These are phyloP conservation scores for Lepeophtheirus nordmannii DNA, from an alignment of 2,888 invertebrate species.

Conservation along the genomic window DNA sequence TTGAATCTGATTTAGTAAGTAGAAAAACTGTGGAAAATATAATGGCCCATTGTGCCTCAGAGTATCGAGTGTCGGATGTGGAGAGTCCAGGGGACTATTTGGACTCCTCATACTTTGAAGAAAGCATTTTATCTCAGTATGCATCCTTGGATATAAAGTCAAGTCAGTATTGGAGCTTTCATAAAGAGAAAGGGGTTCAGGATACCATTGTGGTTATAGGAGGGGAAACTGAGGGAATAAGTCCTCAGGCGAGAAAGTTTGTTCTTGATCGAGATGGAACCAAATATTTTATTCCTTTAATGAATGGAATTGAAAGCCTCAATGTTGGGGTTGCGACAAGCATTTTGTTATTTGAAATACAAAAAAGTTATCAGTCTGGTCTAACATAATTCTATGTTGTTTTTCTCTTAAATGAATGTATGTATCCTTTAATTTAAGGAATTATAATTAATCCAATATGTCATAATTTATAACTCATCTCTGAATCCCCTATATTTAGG, in stretches of 20 bases:
- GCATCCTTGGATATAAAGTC: slow-evolving; percentile 28
- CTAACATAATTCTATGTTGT: too few species aligned
- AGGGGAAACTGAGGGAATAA: slow-evolving; percentile 78
- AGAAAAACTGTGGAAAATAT: not conserved
- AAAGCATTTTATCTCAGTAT: slow-evolving; percentile 28
- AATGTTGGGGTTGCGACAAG: slow-evolving; percentile 69
- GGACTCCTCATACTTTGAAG: slow-evolving; percentile 1
- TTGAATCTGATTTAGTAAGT: not conserved
- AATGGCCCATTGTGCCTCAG: not conserved
- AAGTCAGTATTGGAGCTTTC: slow-evolving; percentile 34
- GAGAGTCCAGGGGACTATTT: slow-evolving; percentile 5
- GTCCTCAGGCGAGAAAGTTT: slow-evolving; percentile 49
- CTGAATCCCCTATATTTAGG: too few species aligned
- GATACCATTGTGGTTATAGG: slow-evolving; percentile 59
- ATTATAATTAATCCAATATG: too few species aligned
- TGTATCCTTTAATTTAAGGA: too few species aligned
- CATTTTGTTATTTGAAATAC: slow-evolving; percentile 67
- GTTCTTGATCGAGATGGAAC: slow-evolving; percentile 44
- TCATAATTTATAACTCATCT: too few species aligned
- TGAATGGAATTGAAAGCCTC: slow-evolving; percentile 59
- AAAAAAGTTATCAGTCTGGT: slow-evolving; percentile 5
- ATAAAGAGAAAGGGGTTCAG: slow-evolving; percentile 34
- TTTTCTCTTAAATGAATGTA: too few species aligned
- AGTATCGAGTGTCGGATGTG: not conserved
- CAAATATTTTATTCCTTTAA: slow-evolving; percentile 61